Evolutionary conservation across 2,113 vertebrate species (phyloP).

Genomic region (Sapajus apella): DNA sequence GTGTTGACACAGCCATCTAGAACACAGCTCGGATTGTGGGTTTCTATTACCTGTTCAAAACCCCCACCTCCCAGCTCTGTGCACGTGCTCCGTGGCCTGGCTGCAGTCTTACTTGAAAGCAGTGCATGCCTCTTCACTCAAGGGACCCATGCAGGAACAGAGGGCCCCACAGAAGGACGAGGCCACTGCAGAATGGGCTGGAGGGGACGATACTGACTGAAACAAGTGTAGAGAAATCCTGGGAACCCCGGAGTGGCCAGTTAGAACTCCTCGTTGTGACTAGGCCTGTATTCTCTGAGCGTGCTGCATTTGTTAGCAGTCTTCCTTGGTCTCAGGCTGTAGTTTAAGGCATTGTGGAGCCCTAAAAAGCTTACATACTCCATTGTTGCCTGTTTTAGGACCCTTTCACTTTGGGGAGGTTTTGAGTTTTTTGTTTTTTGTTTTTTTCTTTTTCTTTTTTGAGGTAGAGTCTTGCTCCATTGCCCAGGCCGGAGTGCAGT

Average conservation of each 20-base stretch:
- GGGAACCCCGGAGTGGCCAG: not conserved
- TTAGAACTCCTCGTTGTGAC: not conserved
- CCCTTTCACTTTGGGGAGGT: not conserved
- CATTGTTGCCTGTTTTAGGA: not conserved
- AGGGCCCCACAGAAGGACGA: not conserved
- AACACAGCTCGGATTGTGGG: not conserved
- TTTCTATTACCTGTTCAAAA: not conserved
- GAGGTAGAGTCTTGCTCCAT: too few relatives aligned
- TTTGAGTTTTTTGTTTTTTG: not conserved
- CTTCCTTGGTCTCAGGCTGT: not conserved
- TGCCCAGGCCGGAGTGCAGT: too few relatives aligned
- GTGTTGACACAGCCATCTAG: not conserved
- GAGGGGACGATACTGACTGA: not conserved
- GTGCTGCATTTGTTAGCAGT: too few relatives aligned
- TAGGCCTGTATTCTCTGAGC: too few relatives aligned
- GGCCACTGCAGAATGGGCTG: not conserved
- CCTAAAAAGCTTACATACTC: too few relatives aligned
- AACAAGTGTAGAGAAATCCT: not conserved
- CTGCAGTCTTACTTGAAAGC: not conserved
- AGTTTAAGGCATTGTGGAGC: too few relatives aligned
- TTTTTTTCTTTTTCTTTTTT: too few relatives aligned
- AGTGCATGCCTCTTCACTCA: not conserved
- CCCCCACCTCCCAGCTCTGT: fast-evolving
- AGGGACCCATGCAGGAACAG: too few relatives aligned
- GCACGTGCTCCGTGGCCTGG: not conserved